Base-by-base conservation (phyloP, 2,888 invertebrate species). In the Pseudolycoriella hygida region DNA sequence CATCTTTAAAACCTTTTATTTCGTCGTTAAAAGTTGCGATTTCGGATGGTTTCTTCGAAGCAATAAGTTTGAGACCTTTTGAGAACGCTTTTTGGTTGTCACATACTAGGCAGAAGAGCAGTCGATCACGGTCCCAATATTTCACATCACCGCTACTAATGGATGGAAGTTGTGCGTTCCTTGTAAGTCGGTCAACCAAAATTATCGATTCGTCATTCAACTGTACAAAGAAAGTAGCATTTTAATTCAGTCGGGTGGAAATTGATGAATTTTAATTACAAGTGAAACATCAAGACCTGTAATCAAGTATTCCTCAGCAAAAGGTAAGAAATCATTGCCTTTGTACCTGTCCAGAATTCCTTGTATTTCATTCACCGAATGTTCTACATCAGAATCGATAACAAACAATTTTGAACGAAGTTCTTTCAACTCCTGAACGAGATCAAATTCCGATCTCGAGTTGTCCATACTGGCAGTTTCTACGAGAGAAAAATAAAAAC, bases 301-400 rank as follows among this genome's bases (percentile, higher is more conserved):
- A 10, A 42, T 42, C 30, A 42, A n/a, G 8, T 42, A 42, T 15
- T 42, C 42, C 17, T 42, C 42, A 30, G 25, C 20, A 10, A 42
- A 42, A 3, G 30, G 12, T 2, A 14, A n/a, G 17, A 30, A 31
- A 12, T 41, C 19, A 6, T 31, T 6, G 2, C 3, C 42, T 6
- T 2, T 1, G 15, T 42, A 42, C 31, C 25, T 30, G n/a, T 41
- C 41, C 10, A 42, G 31, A 42, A 42, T 42, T 11, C 17, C 12
- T 3, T 31, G 2, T 14, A 42, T 12, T 14, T 31, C 11, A 12
- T 2, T 8, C 10, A 15, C 12, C 11, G 15, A 19, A n/a, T 10
- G 5, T 6, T 14, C 25, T 11, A 14, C 31, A 17, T 42, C 31
- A 3, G 3, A 17, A 31, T 42, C 42, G 17, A 42, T 31, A 14